phyloP scores from a whole-genome alignment of 2,113 vertebrate genomes.

The Melospiza georgiana region DNA sequence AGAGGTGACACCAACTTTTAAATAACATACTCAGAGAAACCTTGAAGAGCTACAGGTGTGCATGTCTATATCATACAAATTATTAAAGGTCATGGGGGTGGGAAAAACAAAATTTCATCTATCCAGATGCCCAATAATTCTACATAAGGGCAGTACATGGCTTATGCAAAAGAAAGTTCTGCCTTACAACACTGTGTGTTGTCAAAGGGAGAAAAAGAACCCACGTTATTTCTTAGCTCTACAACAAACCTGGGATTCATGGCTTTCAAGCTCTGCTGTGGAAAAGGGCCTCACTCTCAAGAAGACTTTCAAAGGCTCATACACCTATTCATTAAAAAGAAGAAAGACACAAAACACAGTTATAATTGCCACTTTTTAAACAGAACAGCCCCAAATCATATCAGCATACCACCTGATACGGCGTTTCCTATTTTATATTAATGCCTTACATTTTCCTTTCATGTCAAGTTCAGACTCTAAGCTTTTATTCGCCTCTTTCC shows the following conservation, averaged over 20 bases:
- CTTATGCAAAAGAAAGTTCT: neutral
- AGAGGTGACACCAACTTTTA: neutral
- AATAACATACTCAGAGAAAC: accelerated
- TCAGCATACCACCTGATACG: neutral
- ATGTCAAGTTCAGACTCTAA: neutral
- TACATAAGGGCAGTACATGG: neutral
- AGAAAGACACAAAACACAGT: neutral
- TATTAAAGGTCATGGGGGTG: accelerated
- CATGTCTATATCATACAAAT: accelerated
- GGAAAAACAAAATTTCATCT: neutral
- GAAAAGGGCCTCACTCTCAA: slow-evolving; percentile 85
- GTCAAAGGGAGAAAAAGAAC: neutral
- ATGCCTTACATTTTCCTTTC: neutral
- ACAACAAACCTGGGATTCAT: slow-evolving; percentile 82
- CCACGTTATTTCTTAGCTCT: neutral
- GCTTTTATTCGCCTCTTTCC: neutral
- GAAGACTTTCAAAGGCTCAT: slow-evolving; percentile 83
- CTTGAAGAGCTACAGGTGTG: neutral
- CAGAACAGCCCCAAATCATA: neutral
- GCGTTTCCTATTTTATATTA: neutral
- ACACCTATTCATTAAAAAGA: neutral
- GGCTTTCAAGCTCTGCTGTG: slow-evolving; percentile 73
- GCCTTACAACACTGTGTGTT: neutral
- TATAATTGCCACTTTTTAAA: neutral
- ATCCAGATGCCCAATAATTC: neutral